Evolutionary conservation across 2,113 vertebrate species (phyloP).

Genomic region (Trematomus loennbergii): DNA sequence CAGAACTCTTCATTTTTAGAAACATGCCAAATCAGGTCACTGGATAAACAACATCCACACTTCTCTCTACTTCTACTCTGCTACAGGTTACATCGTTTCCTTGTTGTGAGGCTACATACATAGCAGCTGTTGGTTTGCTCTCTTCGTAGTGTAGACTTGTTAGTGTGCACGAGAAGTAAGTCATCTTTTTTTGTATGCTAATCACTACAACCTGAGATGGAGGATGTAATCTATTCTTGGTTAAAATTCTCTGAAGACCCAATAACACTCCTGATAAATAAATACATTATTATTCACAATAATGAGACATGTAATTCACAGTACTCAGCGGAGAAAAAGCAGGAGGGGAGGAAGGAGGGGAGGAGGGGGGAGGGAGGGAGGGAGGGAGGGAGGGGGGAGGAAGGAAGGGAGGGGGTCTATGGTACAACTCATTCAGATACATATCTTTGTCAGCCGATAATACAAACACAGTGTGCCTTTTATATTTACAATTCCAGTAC

Average conservation of each 20-base stretch:
- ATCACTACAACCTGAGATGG: constrained; percentile 78
- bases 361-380: too few relatives aligned
- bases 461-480: constrained; percentile 75
- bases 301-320: constrained; percentile 78
- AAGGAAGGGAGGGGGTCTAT: constrained; percentile 17
- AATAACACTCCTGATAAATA: constrained; percentile 70
- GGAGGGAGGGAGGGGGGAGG: background rate
- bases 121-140: constrained; percentile 52
- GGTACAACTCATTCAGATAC: constrained; percentile 68
- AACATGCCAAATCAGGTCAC: constrained; percentile 34
- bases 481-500: constrained; percentile 79
- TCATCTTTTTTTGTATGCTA: constrained; percentile 35
- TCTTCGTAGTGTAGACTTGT: constrained; percentile 42
- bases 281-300: constrained; percentile 78
- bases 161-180: constrained; percentile 50
- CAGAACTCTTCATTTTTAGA: constrained; percentile 3
- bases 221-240: constrained; percentile 53
- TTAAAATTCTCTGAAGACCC: constrained; percentile 64
- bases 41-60: constrained; percentile 55
- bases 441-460: constrained; percentile 70
- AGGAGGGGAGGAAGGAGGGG: too few relatives aligned
- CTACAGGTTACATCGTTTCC: constrained; percentile 57
- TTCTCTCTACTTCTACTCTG: constrained; percentile 50
- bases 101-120: constrained; percentile 56
- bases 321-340: constrained; percentile 68